Base-by-base conservation (phyloP, 2,888 invertebrate genomes). In the Volucella bombylans region DNA sequence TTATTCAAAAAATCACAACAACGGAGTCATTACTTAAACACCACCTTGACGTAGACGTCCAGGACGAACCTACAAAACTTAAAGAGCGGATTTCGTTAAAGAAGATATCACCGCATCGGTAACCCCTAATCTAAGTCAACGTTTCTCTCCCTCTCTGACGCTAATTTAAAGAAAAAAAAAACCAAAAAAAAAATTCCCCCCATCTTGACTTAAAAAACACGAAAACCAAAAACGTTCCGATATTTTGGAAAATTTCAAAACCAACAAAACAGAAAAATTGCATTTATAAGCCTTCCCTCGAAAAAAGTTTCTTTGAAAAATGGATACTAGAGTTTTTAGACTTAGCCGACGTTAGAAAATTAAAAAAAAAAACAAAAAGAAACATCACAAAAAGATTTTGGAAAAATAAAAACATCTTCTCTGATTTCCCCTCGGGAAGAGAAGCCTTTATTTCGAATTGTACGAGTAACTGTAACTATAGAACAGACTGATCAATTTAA, bases 41-140 rank as follows among this genome's bases (percentile, higher is more conserved):
- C 87, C 86, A 87, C 87, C 88, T 88, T 86, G 87, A 88, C 88
- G 87, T 90, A 89, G 90, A 89, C 88, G 90, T 88, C 88, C 89
- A 88, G 76, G 90, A 90, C 89, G 89, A 88, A 89, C 88, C 89
- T 87, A 87, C 88, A 71, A 89, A 87, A 69, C 87, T 87, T 80
- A 87, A 87, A 86, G 89, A 89, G 87, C 88, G 89, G 86, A 87
- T 88, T 69, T 83, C 87, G 73, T 87, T 86, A 76, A 91, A 90
- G 87, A 92, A 92, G 88, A 91, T 91, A 82, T 89, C 90, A 82
- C 91, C 91, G 87, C 92, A 91, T 90, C 91, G 91, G 89, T 91
- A 91, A 91, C 88, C 87, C 79, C 62, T 78, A 82, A 68, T 86
- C 47, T 59, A 62, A 47, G 11, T 9, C n/a, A 68, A 77, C 77